These are phyloP conservation scores for Triplophysa yarkandensis DNA, from an alignment of 2,797 vertebrate genomes.

Conservation along the genomic window DNA sequence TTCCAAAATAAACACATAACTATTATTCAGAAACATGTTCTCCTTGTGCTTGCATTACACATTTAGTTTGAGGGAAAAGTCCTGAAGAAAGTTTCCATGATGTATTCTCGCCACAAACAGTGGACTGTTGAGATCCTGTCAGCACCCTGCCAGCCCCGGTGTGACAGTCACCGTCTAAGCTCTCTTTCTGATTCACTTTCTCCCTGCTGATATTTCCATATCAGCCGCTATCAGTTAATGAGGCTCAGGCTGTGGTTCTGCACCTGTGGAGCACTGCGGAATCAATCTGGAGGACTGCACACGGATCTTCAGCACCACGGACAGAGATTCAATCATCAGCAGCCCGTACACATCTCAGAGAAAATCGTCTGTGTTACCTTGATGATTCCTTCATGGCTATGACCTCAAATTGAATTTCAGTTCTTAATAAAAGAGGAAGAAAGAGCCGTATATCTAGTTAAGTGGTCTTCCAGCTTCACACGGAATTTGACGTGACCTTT, in stretches of 20 bases:
- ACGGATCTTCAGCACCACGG: constrained; percentile 51
- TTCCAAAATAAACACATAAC: neutral
- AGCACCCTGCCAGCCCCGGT: constrained; percentile 40
- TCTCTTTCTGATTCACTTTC: constrained; percentile 48
- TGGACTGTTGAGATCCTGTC: constrained; percentile 39
- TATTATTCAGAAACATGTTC: neutral
- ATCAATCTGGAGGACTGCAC: constrained; percentile 53
- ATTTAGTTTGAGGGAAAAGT: neutral
- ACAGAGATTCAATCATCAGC: constrained; percentile 51
- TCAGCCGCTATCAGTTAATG: constrained; percentile 63
- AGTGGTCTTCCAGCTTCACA: neutral
- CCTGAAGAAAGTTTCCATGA: constrained; percentile 4
- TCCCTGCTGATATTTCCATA: constrained; percentile 57
- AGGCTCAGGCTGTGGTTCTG: constrained; percentile 49
- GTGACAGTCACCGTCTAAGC: constrained; percentile 41
- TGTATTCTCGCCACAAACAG: constrained; percentile 29
- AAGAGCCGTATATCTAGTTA: neutral
- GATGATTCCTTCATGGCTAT: constrained; percentile 41
- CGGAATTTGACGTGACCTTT: constrained; percentile 1
- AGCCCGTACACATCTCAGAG: constrained; percentile 17
- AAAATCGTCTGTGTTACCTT: constrained; percentile 27
- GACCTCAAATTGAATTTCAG: constrained; percentile 36
- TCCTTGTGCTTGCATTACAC: neutral
- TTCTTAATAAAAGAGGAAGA: constrained; percentile 44
- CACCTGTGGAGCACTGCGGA: constrained; percentile 53